phyloP scores from a whole-genome alignment of 1,140 invertebrate genomes.

The Mactra quadrangularis region DNA sequence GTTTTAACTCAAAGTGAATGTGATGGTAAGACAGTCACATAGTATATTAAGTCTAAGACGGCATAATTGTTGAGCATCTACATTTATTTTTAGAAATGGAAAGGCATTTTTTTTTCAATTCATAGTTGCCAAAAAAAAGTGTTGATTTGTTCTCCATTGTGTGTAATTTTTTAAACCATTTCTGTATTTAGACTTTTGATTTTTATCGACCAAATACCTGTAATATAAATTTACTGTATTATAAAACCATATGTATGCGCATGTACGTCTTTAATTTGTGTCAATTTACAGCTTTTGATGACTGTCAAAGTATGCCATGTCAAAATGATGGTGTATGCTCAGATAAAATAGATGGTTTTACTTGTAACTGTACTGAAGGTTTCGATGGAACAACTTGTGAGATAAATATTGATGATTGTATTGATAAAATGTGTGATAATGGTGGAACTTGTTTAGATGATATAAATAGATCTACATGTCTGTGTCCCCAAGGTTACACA shows the following conservation, averaged over 20 bases:
- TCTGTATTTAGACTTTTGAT: no score
- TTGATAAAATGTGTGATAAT: not conserved
- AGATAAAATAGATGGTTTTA: not conserved
- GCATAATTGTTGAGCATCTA: no score
- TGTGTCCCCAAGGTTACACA: not conserved
- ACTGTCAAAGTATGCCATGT: conserved; percentile 4
- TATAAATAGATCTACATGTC: not conserved
- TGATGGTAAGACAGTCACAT: no score
- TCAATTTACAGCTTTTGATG: not conserved
- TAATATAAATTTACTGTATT: no score
- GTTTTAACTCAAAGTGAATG: not conserved
- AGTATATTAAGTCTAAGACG: no score
- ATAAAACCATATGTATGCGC: no score
- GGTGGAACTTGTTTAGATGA: conserved; percentile 10
- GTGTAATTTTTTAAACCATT: no score
- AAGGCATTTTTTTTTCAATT: no score
- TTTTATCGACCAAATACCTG: no score
- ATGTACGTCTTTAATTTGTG: no score
- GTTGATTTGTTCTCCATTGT: no score
- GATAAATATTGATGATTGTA: conserved; percentile 4
- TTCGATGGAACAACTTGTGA: not conserved
- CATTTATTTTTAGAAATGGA: no score
- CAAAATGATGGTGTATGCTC: not conserved
- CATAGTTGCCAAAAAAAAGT: not conserved
- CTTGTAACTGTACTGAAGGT: not conserved